Base-by-base conservation (phyloP, 2,888 invertebrate species). In the Mesorhabditis sp. region DNA sequence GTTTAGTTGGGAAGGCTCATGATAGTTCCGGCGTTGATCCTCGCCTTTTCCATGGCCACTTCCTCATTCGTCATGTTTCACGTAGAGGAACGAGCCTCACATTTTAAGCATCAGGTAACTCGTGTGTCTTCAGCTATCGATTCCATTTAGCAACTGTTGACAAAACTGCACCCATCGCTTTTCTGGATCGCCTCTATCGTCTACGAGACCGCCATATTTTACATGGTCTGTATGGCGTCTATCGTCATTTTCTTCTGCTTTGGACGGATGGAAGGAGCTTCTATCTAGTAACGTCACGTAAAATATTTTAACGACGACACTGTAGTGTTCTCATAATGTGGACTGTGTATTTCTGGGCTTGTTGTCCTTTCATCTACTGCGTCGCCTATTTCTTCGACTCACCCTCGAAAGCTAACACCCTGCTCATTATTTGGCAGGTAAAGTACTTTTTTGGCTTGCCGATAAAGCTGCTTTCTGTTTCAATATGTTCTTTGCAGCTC, bases 61-160 rank as follows among this genome's bases (percentile, higher is more conserved):
- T 81, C 82, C 43, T 74, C 80, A 5, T 79, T 80, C 69, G 75
- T 80, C 28, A 82, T 82, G 76, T 76, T 78, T 62, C 69, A 82
- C 58, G 78, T 83, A 44, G 82, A 83, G 62, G 83, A 83, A 41
- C 70, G 80, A 5, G 70, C 68, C 0, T 71, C 72, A 28, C 71
- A 76, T 62, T 83, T 83, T 69, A 81, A 80, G 45, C 82, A 83
- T 70, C 80, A 78, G 67, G 76, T 76, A 43, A n/a, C n/a, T n/a
- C n/a, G n/a, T n/a, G n/a, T n/a, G n/a, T n/a, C n/a, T n/a, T n/a
- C n/a, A n/a, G n/a, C n/a, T n/a, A n/a, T n/a, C n/a, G n/a, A 28
- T 28, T 28, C 28, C 28, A 65, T 77, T 66, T 74, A 83, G 75
- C 79, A 82, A 67, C 75, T 82, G 58, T 74, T 84, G n/a, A 82